Evolutionary conservation across 2,797 vertebrate genomes (phyloP).

Genomic region (Lepilemur ruficaudatus): DNA sequence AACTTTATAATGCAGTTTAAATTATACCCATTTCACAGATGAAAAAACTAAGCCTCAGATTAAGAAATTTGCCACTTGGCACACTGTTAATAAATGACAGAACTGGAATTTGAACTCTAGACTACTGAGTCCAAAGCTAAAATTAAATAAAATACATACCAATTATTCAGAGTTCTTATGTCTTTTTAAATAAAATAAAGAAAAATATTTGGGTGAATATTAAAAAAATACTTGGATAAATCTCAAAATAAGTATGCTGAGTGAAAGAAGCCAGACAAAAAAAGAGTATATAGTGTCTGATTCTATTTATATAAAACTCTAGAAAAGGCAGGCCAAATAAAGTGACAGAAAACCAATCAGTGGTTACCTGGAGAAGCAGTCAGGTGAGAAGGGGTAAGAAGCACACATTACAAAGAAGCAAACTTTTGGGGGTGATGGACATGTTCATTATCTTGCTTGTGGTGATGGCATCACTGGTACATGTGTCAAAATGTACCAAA

Average conservation of each 20-base stretch:
- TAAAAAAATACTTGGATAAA: neutral
- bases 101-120: conserved; percentile 1
- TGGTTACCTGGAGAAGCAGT: neutral
- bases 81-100: neutral
- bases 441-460: neutral
- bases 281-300: neutral
- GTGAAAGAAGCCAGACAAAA: conserved; percentile 8
- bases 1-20: neutral
- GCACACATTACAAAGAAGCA: neutral
- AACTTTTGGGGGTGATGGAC: neutral
- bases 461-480: neutral
- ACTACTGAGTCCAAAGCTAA: neutral
- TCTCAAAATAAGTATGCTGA: conserved; percentile 37
- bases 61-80: neutral
- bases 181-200: conserved; percentile 49
- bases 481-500: neutral
- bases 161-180: neutral
- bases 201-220: neutral
- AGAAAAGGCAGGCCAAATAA: neutral
- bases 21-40: neutral
- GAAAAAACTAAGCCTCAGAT: neutral
- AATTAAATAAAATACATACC: neutral
- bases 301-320: neutral
- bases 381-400: neutral
- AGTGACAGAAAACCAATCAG: neutral